Percentiles rank a stretch among this genome's conserved stretches.
Conservation (phyloP, 2,797 vertebrate species). For the Amblyraja radiata region DNA sequence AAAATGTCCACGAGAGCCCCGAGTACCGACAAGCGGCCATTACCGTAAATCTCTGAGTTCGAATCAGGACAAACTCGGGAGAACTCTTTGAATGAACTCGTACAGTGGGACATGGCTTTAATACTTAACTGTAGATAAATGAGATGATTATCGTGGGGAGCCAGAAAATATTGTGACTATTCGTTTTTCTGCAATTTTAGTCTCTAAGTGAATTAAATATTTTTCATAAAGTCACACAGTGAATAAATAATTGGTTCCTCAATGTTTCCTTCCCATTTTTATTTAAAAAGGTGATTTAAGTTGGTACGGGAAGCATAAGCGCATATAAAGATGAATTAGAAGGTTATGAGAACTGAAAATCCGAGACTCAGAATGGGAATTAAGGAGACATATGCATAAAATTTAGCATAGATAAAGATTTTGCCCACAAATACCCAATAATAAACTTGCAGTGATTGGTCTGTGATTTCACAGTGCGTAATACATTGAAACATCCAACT, state of each 20-base stretch:
- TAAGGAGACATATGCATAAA: background rate
- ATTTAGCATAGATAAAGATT: background rate
- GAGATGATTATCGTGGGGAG: background rate
- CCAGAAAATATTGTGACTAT: background rate
- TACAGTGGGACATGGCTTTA: no score
- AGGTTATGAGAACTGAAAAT: background rate
- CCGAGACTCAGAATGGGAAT: background rate
- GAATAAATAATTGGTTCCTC: background rate
- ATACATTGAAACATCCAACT: background rate
- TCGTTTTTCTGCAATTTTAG: background rate
- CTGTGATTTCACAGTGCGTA: background rate
- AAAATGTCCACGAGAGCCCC: no score
- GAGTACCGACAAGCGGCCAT: no score
- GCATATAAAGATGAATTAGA: background rate
- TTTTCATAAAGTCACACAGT: background rate
- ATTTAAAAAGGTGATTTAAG: background rate
- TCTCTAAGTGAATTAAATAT: background rate
- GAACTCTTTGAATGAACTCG: no score
- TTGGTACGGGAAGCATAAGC: background rate
- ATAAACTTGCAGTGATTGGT: background rate
- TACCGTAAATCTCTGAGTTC: no score
- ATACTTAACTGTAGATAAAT: background rate
- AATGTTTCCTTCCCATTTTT: background rate
- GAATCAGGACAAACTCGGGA: no score
- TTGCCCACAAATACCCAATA: background rate